Conservation (phyloP, 2,888 invertebrate species). For the Ophion obscuratus region DNA sequence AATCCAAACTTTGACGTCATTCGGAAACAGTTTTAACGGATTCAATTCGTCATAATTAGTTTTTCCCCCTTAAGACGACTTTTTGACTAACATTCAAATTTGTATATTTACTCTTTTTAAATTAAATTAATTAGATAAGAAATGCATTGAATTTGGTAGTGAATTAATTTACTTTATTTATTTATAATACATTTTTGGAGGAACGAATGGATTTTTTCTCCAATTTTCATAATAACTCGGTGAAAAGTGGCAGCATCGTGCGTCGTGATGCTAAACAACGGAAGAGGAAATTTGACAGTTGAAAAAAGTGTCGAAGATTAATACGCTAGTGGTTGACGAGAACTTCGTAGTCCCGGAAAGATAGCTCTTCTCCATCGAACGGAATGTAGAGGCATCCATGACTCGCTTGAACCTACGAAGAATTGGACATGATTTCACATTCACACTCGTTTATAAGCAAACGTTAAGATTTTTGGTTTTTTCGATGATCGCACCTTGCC, state of each 20-base stretch:
- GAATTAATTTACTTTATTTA: too few species aligned
- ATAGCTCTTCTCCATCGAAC: slow-evolving; percentile 88
- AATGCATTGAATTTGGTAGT: too few species aligned
- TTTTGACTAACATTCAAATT: too few species aligned
- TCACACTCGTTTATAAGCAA: too few species aligned
- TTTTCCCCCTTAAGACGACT: too few species aligned
- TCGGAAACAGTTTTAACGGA: too few species aligned
- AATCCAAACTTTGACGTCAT: too few species aligned
- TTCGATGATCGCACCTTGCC: slow-evolving; percentile 86
- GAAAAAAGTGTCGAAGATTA: not conserved
- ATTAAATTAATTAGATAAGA: too few species aligned
- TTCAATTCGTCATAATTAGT: too few species aligned
- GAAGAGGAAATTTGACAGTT: not conserved
- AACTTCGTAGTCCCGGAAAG: slow-evolving; percentile 88
- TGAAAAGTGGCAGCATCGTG: too few species aligned
- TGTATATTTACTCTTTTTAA: too few species aligned
- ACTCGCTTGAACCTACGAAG: slow-evolving; percentile 80
- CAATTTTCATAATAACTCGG: not conserved
- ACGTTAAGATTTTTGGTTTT: not conserved
- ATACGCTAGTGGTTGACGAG: slow-evolving; percentile 85
- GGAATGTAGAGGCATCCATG: slow-evolving; percentile 84
- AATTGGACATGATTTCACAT: not conserved
- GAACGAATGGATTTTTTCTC: not conserved
- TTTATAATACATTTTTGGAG: not conserved
- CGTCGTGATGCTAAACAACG: not conserved